Evolutionary conservation across 2,888 invertebrate species (phyloP).

Genomic region (Macrosiphum euphorbiae): DNA sequence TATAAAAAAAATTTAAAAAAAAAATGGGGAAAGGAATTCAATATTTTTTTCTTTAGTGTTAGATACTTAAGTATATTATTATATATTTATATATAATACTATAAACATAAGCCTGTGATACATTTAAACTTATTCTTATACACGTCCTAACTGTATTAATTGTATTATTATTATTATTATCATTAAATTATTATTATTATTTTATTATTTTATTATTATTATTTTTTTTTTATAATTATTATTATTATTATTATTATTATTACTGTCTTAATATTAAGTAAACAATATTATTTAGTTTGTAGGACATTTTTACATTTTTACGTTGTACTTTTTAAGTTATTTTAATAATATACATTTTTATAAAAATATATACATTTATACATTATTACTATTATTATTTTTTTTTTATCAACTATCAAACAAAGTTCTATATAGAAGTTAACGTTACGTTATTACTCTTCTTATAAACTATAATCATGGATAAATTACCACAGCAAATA

Average conservation of each 20-base stretch:
- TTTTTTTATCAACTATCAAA: constrained; percentile 29
- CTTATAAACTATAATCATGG: constrained; percentile 1
- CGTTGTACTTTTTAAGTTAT: constrained; percentile 54
- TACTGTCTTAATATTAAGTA: constrained; percentile 48
- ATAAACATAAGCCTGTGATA: constrained; percentile 63
- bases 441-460: neutral
- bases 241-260: constrained; percentile 41
- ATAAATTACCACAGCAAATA: neutral
- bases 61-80: neutral
- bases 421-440: neutral
- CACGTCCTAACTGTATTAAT: constrained; percentile 59
- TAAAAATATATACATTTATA: constrained; percentile 11
- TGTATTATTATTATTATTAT: constrained; percentile 43
- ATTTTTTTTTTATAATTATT: too few relatives aligned
- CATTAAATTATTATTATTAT: constrained; percentile 46
- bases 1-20: neutral
- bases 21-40: constrained; percentile 50
- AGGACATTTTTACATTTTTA: constrained; percentile 62
- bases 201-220: constrained; percentile 44
- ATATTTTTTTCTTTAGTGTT: constrained; percentile 40
- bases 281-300: constrained; percentile 63
- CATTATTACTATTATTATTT: constrained; percentile 27
- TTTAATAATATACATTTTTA: constrained; percentile 17
- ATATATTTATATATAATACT: constrained; percentile 32
- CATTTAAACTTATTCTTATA: constrained; percentile 56